These are phyloP conservation scores for Spea bombifrons DNA, from an alignment of 2,113 vertebrate species.

Conservation along the genomic window DNA sequence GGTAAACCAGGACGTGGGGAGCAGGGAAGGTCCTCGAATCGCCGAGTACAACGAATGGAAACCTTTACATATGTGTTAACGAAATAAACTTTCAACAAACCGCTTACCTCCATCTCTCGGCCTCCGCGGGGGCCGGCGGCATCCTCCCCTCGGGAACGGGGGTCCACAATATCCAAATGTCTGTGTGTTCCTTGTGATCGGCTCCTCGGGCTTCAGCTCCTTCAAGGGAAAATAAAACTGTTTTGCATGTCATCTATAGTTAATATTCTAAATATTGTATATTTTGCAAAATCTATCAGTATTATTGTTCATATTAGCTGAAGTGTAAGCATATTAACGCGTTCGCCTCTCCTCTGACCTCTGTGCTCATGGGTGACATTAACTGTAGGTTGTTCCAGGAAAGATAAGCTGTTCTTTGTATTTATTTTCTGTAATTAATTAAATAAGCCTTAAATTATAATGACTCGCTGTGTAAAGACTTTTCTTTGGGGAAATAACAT, in stretches of 20 bases:
- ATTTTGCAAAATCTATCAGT: slow-evolving; percentile 82
- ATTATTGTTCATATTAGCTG: slow-evolving; percentile 82
- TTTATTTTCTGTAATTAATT: not conserved
- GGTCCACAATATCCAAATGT: slow-evolving; percentile 15
- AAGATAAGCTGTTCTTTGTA: slow-evolving; percentile 57
- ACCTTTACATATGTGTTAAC: not conserved
- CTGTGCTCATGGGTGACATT: slow-evolving; percentile 69
- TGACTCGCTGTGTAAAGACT: not conserved
- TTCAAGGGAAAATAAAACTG: slow-evolving; percentile 62
- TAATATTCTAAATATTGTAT: slow-evolving; percentile 77
- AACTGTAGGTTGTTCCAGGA: slow-evolving; percentile 76
- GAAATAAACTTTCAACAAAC: not conserved
- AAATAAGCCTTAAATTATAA: not conserved
- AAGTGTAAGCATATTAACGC: slow-evolving; percentile 83
- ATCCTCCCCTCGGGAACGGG: slow-evolving; percentile 18
- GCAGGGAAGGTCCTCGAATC: not conserved
- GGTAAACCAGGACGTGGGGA: not conserved
- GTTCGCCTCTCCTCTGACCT: slow-evolving; percentile 73
- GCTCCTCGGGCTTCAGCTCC: slow-evolving; percentile 64
- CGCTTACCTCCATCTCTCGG: not conserved
- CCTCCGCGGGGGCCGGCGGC: not conserved
- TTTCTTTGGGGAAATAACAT: no score
- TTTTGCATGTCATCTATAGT: slow-evolving; percentile 78
- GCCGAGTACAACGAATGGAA: not conserved
- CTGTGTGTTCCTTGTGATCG: not conserved